Evolutionary conservation across 2,888 invertebrate genomes (phyloP), one percentile per base, ranked within the genome.

Genomic region (Agonopterix alstromeriana): DNA sequence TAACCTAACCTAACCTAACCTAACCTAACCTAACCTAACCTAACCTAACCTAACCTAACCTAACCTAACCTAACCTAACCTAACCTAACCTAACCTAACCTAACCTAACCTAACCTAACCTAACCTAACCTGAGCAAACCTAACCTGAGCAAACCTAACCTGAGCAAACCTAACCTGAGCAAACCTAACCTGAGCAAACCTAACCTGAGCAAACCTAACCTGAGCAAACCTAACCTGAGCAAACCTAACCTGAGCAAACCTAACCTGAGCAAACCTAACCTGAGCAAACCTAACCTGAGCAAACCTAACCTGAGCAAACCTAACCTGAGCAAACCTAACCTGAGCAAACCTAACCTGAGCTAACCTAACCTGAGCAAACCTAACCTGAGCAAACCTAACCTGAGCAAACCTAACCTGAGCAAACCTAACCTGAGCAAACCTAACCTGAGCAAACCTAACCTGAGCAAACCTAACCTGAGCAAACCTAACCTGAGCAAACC

Each of bases 331-430:
- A 50, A 48, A 50, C 44, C 45, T 45, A 50, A 40, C 7, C 7
- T 9, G n/a, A 40, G n/a, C 7, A 40, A 40, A 40, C 7, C 7
- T 9, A 40, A 40, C 36, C 36, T 36, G 9, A 36, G 7, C 36
- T 36, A 36, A 36, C 50, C 53, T 46, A 50, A 50, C 53, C 53
- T 50, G 48, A 53, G 50, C 50, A 48, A 48, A 50, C 53, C 50
- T 50, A 50, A 50, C 50, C 53, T 50, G 50, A 48, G 48, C 53
- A 48, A 50, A 50, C 50, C 50, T 50, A 50, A 50, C 50, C 50
- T 50, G 48, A 48, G 48, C 52, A 49, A 49, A 49, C 52, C 52
- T 48, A 49, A 49, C 49, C 47, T 52, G 9, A 5, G 7, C 36
- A 36, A 36, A 36, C 36, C 36, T 36, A 36, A 36, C 36, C 36